Conservation (phyloP, 2,888 invertebrate genomes). For the Noctua janthina region DNA sequence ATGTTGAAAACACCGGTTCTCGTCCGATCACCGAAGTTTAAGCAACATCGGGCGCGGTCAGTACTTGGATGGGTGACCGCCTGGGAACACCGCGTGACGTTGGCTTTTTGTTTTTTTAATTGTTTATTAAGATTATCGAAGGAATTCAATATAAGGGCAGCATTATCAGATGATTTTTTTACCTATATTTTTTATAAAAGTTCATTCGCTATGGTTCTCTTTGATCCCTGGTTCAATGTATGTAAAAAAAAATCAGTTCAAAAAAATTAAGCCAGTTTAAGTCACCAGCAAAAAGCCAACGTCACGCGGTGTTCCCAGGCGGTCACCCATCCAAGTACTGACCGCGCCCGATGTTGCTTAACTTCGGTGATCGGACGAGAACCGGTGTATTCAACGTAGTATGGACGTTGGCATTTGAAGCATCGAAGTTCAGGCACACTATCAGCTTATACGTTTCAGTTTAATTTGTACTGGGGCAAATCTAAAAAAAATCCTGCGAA, state of each 20-base stretch:
- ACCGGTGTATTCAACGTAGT: slow-evolving; percentile 87
- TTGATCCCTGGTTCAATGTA: neutral
- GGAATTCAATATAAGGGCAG: neutral
- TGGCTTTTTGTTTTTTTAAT: slow-evolving; percentile 52
- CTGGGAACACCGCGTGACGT: slow-evolving; percentile 80
- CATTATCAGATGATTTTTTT: neutral
- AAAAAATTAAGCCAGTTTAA: neutral
- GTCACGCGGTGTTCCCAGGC: slow-evolving; percentile 86
- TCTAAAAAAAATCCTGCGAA: neutral
- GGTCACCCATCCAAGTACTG: slow-evolving; percentile 89
- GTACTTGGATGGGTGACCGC: slow-evolving; percentile 87
- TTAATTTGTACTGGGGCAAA: neutral
- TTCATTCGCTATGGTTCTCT: neutral
- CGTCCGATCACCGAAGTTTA: slow-evolving; percentile 89
- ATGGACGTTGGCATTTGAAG: slow-evolving; percentile 76
- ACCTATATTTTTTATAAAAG: neutral
- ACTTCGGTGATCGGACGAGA: slow-evolving; percentile 89
- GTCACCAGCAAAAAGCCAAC: slow-evolving; percentile 77
- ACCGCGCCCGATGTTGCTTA: slow-evolving; percentile 88
- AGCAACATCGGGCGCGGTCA: slow-evolving; percentile 88
- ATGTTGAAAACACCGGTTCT: slow-evolving; percentile 88
- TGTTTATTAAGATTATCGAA: neutral
- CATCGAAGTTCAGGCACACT: neutral
- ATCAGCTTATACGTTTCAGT: neutral
- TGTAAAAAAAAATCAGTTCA: neutral